These are phyloP conservation scores for Eledone cirrhosa DNA, from an alignment of 2,888 invertebrate species.

Conservation along the genomic window DNA sequence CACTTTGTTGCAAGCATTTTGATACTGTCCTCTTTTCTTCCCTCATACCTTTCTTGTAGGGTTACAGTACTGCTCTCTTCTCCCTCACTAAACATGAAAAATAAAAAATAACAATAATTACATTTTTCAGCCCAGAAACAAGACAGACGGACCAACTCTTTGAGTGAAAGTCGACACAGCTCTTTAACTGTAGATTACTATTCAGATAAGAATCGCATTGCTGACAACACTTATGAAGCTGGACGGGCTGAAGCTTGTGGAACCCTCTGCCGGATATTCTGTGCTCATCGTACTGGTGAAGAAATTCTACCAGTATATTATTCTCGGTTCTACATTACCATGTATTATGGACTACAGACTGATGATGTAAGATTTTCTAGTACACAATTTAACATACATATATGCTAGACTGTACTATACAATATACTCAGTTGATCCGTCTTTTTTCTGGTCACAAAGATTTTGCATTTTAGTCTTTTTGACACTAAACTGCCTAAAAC, in stretches of 20 bases:
- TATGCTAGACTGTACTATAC: no score
- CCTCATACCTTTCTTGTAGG: no score
- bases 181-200: constrained; percentile 52
- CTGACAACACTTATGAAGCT: constrained; percentile 66
- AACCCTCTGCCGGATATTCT: constrained; percentile 92
- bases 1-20: no score
- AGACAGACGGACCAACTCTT: constrained; percentile 57
- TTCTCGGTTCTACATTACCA: constrained; percentile 90
- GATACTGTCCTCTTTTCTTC: no score
- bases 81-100: no score
- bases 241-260: constrained; percentile 95
- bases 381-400: neutral
- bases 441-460: no score
- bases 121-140: constrained; percentile 34
- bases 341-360: constrained; percentile 85
- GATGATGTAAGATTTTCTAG: constrained; percentile 58
- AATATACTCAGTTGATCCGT: no score
- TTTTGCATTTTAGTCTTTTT: no score
- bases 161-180: constrained; percentile 59
- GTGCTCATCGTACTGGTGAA: constrained; percentile 93
- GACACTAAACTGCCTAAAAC: no score
- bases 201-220: constrained; percentile 40
- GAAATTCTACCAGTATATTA: constrained; percentile 90
- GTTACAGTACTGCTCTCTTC: no score
- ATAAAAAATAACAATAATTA: no score